These are phyloP conservation scores for Drosophila elegans DNA, from an alignment of 1,140 invertebrate species.

Conservation along the genomic window DNA sequence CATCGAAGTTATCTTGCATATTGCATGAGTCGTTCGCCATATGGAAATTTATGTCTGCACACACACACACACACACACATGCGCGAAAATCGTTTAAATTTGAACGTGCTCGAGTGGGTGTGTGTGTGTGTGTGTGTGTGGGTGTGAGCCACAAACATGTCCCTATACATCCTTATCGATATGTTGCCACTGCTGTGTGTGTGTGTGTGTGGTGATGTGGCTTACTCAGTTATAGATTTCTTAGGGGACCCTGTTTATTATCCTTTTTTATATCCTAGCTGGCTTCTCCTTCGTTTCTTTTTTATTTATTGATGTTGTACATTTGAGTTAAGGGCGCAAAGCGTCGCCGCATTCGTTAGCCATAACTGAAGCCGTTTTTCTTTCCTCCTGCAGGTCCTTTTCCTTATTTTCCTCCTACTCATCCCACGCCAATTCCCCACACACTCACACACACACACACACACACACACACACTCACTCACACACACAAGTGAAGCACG, in stretches of 20 bases:
- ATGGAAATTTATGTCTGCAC: conserved; percentile 70
- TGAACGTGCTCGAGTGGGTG: conserved; percentile 64
- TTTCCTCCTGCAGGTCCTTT: not conserved
- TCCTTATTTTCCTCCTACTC: too few relatives aligned
- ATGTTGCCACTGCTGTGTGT: conserved; percentile 29
- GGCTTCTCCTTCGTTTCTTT: conserved; percentile 30
- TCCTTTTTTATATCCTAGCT: conserved; percentile 76
- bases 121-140: conserved; percentile 8
- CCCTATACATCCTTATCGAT: conserved; percentile 69
- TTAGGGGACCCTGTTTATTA: conserved; percentile 80
- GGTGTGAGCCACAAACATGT: conserved; percentile 69
- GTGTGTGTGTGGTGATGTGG: conserved; percentile 56
- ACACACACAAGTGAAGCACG: conserved; percentile 33
- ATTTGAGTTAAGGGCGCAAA: conserved; percentile 76
- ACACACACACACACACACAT: conserved; percentile 14
- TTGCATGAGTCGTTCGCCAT: conserved; percentile 77
- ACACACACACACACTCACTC: conserved; percentile 8
- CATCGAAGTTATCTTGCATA: conserved; percentile 79
- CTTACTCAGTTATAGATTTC: conserved; percentile 81
- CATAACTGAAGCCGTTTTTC: conserved; percentile 79
- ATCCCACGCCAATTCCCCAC: not conserved
- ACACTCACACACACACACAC: conserved; percentile 20
- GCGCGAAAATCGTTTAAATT: conserved; percentile 71
- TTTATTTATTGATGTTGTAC: conserved; percentile 82
- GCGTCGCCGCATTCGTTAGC: conserved; percentile 77